Percentiles rank a stretch among this genome's conserved stretches.
phyloP scores from a whole-genome alignment of 2,113 vertebrate genomes.

The Barbus barbus region DNA sequence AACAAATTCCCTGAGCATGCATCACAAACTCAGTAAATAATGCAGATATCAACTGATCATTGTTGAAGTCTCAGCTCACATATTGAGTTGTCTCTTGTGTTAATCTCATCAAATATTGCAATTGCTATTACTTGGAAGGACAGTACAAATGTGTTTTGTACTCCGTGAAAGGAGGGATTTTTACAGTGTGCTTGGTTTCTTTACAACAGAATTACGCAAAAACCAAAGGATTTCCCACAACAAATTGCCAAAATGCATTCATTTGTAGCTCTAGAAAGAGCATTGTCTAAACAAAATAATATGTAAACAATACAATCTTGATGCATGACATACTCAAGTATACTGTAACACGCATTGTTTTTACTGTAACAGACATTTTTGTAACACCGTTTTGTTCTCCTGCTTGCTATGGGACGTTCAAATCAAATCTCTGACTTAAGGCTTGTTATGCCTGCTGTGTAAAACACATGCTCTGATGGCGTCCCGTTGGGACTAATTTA shows the following conservation, averaged over 20 bases:
- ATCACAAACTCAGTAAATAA: not conserved
- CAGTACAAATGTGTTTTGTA: not conserved
- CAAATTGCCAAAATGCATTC: not conserved
- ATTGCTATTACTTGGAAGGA: not conserved
- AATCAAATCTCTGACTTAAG: constrained; percentile 55
- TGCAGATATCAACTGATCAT: not conserved
- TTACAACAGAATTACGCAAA: not conserved
- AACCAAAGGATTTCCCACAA: not conserved
- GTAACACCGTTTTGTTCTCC: not conserved
- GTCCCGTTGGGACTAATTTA: constrained; percentile 65
- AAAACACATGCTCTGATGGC: constrained; percentile 42
- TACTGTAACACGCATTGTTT: not conserved
- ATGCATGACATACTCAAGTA: not conserved
- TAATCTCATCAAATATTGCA: not conserved
- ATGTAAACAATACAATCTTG: not conserved
- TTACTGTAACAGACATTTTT: no score
- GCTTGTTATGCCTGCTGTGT: constrained; percentile 59
- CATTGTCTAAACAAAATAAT: constrained; percentile 6
- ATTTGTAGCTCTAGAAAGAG: not conserved
- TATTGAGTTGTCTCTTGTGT: not conserved
- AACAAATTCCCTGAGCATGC: not conserved
- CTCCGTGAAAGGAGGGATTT: not conserved
- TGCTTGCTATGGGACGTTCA: constrained; percentile 18
- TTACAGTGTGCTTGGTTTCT: not conserved
- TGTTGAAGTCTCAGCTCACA: not conserved